Evolutionary conservation across 2,888 invertebrate genomes (phyloP).

Genomic region (Dynastes maya): DNA sequence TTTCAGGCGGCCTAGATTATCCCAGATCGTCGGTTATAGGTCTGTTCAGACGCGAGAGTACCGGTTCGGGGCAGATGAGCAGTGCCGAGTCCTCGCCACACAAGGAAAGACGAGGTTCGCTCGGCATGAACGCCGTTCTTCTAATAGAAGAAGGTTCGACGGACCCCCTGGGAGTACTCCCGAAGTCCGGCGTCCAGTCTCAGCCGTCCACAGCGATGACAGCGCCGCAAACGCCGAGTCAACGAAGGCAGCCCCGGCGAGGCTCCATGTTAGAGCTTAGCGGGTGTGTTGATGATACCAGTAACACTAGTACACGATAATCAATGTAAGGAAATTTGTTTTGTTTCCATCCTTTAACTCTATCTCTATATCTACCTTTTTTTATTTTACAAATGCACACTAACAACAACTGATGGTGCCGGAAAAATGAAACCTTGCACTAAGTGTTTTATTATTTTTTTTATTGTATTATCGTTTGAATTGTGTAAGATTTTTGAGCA

Average conservation of each 20-base stretch:
- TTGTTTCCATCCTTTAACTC: slow-evolving; percentile 56
- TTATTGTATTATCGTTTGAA: slow-evolving; percentile 5
- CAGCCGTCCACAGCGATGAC: slow-evolving; percentile 73
- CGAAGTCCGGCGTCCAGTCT: slow-evolving; percentile 66
- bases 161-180: slow-evolving; percentile 66
- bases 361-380: slow-evolving; percentile 47
- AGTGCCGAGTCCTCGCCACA: slow-evolving; percentile 70
- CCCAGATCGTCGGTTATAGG: slow-evolving; percentile 93
- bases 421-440: slow-evolving; percentile 27
- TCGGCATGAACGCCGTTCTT: slow-evolving; percentile 71
- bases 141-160: slow-evolving; percentile 75
- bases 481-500: background rate
- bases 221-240: slow-evolving; percentile 76
- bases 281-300: slow-evolving; percentile 74
- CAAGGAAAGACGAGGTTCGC: slow-evolving; percentile 65
- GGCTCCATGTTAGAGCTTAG: slow-evolving; percentile 89
- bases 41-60: slow-evolving; percentile 88
- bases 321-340: slow-evolving; percentile 62
- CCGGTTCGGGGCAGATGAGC: slow-evolving; percentile 78
- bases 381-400: slow-evolving; percentile 45
- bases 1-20: slow-evolving; percentile 87
- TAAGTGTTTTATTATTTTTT: background rate
- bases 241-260: slow-evolving; percentile 80
- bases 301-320: slow-evolving; percentile 63
- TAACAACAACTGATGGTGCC: slow-evolving; percentile 52